These are phyloP conservation scores for Sciaenops ocellatus DNA, from an alignment of 2,797 vertebrate genomes.

Conservation along the genomic window DNA sequence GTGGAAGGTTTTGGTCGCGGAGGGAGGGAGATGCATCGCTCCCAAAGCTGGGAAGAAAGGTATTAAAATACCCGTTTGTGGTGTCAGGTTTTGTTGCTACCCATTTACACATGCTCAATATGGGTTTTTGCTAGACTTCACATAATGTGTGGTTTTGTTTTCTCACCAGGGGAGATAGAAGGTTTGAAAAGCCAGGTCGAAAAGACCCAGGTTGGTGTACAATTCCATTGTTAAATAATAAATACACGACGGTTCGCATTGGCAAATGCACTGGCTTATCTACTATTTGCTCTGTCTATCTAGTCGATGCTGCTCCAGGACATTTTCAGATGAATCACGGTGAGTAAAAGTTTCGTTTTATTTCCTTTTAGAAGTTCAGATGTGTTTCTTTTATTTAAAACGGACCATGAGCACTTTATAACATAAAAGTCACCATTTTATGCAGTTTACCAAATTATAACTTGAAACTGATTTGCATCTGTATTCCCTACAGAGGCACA, in stretches of 20 bases:
- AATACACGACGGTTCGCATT: slow-evolving; percentile 16
- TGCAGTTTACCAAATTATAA: too few relatives aligned
- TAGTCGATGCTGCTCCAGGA: slow-evolving; percentile 79
- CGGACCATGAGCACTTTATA: too few relatives aligned
- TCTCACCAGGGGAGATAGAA: slow-evolving; percentile 92
- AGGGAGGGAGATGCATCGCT: slow-evolving; percentile 97
- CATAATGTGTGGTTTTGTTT: slow-evolving; percentile 9
- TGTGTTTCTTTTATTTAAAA: too few relatives aligned
- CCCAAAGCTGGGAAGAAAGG: slow-evolving; percentile 99
- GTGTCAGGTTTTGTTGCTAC: background rate
- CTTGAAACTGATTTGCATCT: too few relatives aligned
- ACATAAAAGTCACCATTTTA: too few relatives aligned
- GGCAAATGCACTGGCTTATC: slow-evolving; percentile 19
- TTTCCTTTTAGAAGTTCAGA: background rate
- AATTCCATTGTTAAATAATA: slow-evolving; percentile 35
- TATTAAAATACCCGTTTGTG: slow-evolving; percentile 65
- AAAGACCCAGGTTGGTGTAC: slow-evolving; percentile 96
- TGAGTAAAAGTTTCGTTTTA: slow-evolving; percentile 66
- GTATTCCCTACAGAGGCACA: too few relatives aligned
- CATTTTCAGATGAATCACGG: slow-evolving; percentile 88
- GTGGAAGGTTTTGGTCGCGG: slow-evolving; percentile 98
- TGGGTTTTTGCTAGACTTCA: background rate
- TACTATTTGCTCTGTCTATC: slow-evolving; percentile 41
- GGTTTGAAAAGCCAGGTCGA: slow-evolving; percentile 99
- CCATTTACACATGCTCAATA: background rate